A percentile compares a stretch with the other conserved stretches of the same genome.
Evolutionary conservation across 2,888 invertebrate species (phyloP).

Genomic region (Selenia dentaria): DNA sequence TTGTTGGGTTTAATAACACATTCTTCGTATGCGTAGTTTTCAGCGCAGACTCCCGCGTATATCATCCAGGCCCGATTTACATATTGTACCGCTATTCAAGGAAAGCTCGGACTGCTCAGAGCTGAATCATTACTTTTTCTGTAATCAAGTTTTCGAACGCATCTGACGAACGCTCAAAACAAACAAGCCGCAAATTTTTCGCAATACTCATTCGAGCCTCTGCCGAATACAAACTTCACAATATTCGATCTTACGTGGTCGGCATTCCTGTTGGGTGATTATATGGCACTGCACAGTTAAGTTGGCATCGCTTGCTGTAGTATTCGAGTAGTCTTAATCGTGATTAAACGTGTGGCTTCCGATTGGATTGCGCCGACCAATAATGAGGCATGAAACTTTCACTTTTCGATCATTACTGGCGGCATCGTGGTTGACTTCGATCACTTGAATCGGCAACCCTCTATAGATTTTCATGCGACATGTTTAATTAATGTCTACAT

Average conservation of each 20-base stretch:
- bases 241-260: conserved; percentile 29
- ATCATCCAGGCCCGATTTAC: conserved; percentile 65
- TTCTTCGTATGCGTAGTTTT: conserved; percentile 53
- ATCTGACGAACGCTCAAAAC: conserved; percentile 66
- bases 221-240: conserved; percentile 32
- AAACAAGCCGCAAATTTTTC: conserved; percentile 63
- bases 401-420: conserved; percentile 69
- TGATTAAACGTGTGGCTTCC: conserved; percentile 68
- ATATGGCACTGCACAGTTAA: conserved; percentile 36
- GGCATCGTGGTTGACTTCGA: conserved; percentile 42
- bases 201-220: conserved; percentile 44
- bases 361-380: conserved; percentile 59
- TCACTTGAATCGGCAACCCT: conserved; percentile 44
- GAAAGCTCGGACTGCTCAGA: conserved; percentile 58
- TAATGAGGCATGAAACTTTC: conserved; percentile 71
- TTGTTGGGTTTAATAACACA: conserved; percentile 56
- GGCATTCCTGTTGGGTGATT: conserved; percentile 26
- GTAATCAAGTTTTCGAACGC: conserved; percentile 70
- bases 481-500: conserved; percentile 24
- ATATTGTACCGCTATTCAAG: conserved; percentile 77
- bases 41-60: conserved; percentile 52
- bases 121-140: conserved; percentile 67
- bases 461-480: conserved; percentile 38
- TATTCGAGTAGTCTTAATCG: conserved; percentile 56
- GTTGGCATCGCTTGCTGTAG: conserved; percentile 41